Evolutionary conservation across 2,888 invertebrate genomes (phyloP).

Genomic region (Lissonota sp.): DNA sequence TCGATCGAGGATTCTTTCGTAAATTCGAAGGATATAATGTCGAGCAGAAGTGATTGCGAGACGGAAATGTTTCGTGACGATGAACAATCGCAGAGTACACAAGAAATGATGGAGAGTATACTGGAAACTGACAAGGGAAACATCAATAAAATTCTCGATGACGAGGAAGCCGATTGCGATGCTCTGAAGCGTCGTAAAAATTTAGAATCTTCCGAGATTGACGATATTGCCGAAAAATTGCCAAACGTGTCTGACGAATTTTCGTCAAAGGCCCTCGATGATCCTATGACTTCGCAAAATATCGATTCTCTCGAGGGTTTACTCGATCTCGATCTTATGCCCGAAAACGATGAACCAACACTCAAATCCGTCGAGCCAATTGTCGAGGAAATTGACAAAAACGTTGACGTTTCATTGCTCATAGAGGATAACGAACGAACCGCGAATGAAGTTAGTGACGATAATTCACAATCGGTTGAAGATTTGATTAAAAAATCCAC

Average conservation of each 20-base stretch:
- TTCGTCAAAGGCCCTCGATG: slow-evolving; percentile 67
- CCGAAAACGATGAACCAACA: slow-evolving; percentile 57
- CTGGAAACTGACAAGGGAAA: slow-evolving; percentile 66
- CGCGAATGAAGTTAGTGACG: slow-evolving; percentile 27
- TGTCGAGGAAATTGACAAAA: slow-evolving; percentile 62
- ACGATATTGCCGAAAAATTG: slow-evolving; percentile 61
- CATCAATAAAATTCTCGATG: slow-evolving; percentile 69
- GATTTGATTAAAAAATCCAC: slow-evolving; percentile 47
- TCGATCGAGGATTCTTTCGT: slow-evolving; percentile 29
- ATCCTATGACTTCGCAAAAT: slow-evolving; percentile 66
- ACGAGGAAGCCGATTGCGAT: slow-evolving; percentile 58
- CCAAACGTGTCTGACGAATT: slow-evolving; percentile 66
- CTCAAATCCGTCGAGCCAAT: slow-evolving; percentile 58
- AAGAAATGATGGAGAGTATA: slow-evolving; percentile 69
- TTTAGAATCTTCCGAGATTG: slow-evolving; percentile 50
- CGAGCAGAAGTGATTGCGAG: slow-evolving; percentile 46
- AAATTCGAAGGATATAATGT: slow-evolving; percentile 62
- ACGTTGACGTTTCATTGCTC: slow-evolving; percentile 69
- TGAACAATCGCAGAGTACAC: slow-evolving; percentile 68
- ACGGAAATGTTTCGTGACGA: slow-evolving; percentile 68
- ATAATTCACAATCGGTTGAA: slow-evolving; percentile 54
- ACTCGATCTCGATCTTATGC: slow-evolving; percentile 70
- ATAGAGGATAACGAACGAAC: slow-evolving; percentile 62
- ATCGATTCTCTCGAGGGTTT: slow-evolving; percentile 72
- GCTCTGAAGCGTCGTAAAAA: background rate